A percentile compares a stretch with the other conserved stretches of the same genome.
Conservation (phyloP, 1,140 invertebrate species). For the Drosophila kohkoa region DNA sequence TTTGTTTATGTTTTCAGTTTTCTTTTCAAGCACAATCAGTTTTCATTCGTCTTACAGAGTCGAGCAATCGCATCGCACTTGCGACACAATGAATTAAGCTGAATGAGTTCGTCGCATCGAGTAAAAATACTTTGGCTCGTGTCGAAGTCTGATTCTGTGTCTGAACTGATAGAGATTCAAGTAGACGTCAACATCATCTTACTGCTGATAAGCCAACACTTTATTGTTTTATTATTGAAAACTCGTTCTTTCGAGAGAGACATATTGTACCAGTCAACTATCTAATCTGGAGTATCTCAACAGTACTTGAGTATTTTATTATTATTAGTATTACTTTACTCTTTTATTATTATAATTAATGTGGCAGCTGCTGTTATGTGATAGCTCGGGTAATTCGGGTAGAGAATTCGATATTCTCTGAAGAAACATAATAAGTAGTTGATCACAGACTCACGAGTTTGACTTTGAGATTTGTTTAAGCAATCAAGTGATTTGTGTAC, state of each 20-base stretch:
- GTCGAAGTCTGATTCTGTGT: not conserved
- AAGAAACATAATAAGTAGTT: no score
- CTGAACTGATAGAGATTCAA: constrained; percentile 15
- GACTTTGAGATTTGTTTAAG: no score
- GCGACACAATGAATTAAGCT: not conserved
- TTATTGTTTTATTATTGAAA: constrained; percentile 23
- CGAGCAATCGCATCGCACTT: not conserved
- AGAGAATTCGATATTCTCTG: no score
- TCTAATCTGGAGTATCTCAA: constrained; percentile 5
- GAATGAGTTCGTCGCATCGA: constrained; percentile 13
- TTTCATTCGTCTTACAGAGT: not conserved
- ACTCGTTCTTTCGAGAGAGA: not conserved
- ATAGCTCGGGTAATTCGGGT: no score
- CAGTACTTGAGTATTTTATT: not conserved
- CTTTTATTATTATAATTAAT: not conserved
- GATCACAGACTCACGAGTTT: no score
- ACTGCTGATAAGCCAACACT: constrained; percentile 22
- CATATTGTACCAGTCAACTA: not conserved
- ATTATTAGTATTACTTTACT: no score
- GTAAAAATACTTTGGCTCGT: not conserved
- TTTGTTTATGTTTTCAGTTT: constrained; percentile 5
- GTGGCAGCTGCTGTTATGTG: no score
- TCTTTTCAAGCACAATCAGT: not conserved
- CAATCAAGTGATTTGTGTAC: no score
- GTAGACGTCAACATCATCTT: not conserved